These are phyloP conservation scores for Drosophila willistoni DNA, from an alignment of 1,140 invertebrate species.

Conservation along the genomic window DNA sequence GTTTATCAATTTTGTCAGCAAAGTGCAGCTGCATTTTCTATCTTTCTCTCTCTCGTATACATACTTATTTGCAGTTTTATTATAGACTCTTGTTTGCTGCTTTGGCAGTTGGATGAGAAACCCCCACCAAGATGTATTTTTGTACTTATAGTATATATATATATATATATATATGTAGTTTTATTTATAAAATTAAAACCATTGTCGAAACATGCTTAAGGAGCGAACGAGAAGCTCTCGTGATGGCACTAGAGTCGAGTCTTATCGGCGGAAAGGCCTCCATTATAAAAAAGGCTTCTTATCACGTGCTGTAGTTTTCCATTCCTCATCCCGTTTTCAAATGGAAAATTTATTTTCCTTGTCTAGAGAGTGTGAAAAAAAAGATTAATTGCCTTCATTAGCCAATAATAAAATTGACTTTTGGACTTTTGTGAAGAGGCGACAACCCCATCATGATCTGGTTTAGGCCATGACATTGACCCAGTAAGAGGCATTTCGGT, in stretches of 20 bases:
- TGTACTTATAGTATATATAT: constrained; percentile 11
- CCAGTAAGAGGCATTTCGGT: constrained; percentile 52
- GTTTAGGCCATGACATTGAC: constrained; percentile 73
- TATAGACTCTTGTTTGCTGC: constrained; percentile 55
- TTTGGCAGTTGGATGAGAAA: constrained; percentile 46
- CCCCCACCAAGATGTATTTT: constrained; percentile 40
- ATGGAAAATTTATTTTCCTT: constrained; percentile 62
- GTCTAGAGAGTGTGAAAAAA: constrained; percentile 8
- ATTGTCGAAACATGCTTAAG: constrained; percentile 1
- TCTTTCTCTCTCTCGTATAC: neutral
- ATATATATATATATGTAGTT: neutral
- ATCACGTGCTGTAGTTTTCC: constrained; percentile 79
- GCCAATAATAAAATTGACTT: neutral
- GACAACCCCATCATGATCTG: constrained; percentile 27
- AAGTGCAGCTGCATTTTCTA: neutral
- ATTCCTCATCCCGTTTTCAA: constrained; percentile 47
- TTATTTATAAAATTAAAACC: constrained; percentile 7
- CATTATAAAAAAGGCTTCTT: constrained; percentile 33
- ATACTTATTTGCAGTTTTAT: constrained; percentile 22
- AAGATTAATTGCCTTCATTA: constrained; percentile 31
- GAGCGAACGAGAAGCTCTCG: constrained; percentile 35
- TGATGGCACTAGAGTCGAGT: constrained; percentile 16
- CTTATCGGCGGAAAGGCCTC: constrained; percentile 46
- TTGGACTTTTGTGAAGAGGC: constrained; percentile 5
- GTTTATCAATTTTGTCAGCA: neutral